Evolutionary conservation across 2,888 invertebrate genomes (phyloP), one percentile per base, ranked within the genome.

Genomic region (Cataglyphis rosenhaueri): DNA sequence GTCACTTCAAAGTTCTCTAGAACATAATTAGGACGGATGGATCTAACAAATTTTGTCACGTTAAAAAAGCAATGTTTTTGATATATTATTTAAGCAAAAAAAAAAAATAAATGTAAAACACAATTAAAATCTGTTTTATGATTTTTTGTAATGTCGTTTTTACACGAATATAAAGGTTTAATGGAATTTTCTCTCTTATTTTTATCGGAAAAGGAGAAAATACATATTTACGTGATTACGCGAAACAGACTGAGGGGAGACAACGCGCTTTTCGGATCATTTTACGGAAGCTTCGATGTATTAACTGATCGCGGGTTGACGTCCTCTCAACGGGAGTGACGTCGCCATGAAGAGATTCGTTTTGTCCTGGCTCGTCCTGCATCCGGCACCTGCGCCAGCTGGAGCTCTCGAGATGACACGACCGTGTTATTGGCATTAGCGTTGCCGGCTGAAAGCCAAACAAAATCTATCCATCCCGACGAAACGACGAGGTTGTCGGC

Each of bases 281-380:
- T 79, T 79, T 59, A 70, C 78, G 44, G 44, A 35, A 70, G 57
- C 44, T 68, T 68, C 59, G 57, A 78, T 79, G 78, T 79, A 70
- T 79, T 79, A 79, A 79, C 70, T 25, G 59, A 68, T 68, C 68
- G 68, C 44, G 68, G 68, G 78, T 59, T 79, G 70, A 79, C 78
- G 78, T 74, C 35, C 76, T 81, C 78, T 83, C 78, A 61, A 84
- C 52, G 41, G 48, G 82, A 75, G 59, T 73, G 86, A 84, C 71
- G 82, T 88, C 85, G 81, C 81, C 83, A 83, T 84, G 82, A 82
- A 88, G 78, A 79, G 78, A 79, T 79, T 79, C 78, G 78, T 79
- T 79, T 79, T 79, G 78, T 79, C 78, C 78, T 70, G 71, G 71
- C 44, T 79, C 78, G 59, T 61, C 71, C 78, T 79, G 78, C 78